These are phyloP conservation scores for Sisor rabdophorus DNA, from an alignment of 2,113 vertebrate species.

Conservation along the genomic window DNA sequence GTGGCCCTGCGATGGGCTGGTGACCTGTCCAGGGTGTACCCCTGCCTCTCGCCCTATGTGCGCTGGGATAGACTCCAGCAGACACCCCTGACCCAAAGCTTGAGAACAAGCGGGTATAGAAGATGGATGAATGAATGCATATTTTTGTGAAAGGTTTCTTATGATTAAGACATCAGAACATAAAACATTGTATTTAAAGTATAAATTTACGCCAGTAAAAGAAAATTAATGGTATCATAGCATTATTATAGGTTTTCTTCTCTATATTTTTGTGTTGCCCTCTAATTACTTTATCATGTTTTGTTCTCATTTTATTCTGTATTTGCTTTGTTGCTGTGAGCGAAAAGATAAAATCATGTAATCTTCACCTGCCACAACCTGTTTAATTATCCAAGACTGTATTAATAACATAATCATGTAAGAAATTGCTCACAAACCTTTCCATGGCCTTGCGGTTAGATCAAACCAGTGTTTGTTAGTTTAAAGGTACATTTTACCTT, in stretches of 20 bases:
- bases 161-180: background rate
- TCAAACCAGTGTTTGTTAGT: background rate
- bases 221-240: background rate
- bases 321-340: slow-evolving; percentile 7
- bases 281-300: background rate
- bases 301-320: background rate
- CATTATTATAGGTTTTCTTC: background rate
- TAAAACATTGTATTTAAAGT: background rate
- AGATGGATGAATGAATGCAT: too few species aligned
- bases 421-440: background rate
- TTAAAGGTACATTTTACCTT: background rate
- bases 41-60: too few species aligned
- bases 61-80: too few species aligned
- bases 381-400: slow-evolving; percentile 33
- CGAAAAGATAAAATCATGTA: slow-evolving; percentile 21
- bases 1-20: too few species aligned
- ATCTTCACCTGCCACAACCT: slow-evolving; percentile 11
- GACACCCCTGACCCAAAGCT: too few species aligned
- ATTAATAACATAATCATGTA: slow-evolving; percentile 29
- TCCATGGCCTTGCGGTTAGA: background rate
- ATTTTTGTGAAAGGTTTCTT: too few species aligned
- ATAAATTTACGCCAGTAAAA: background rate
- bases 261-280: background rate
- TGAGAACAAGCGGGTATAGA: too few species aligned
- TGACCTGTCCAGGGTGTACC: too few species aligned